Percentiles rank a stretch among this genome's conserved stretches.
These are phyloP conservation scores for Toxostoma redivivum DNA, from an alignment of 2,113 vertebrate species.

Conservation along the genomic window DNA sequence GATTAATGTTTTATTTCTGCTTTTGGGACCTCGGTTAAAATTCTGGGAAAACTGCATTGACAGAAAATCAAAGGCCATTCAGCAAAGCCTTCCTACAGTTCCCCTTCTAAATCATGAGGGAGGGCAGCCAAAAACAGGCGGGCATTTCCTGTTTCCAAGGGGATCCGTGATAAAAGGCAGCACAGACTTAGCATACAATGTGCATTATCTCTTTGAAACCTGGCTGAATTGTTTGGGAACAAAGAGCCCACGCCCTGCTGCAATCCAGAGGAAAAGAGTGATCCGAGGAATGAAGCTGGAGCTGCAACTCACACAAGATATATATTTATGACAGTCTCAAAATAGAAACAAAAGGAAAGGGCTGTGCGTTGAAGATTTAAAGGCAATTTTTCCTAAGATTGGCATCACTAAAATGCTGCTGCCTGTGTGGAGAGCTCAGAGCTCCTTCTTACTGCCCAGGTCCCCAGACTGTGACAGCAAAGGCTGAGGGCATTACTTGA, in stretches of 20 bases:
- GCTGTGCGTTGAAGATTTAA: neutral
- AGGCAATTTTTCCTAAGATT: neutral
- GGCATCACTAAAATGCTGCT: neutral
- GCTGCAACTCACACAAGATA: neutral
- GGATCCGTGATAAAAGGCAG: neutral
- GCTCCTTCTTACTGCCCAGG: neutral
- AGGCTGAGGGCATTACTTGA: neutral
- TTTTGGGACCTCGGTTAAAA: conserved; percentile 24
- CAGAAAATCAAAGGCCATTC: conserved; percentile 59
- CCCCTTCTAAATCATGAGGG: conserved; percentile 31
- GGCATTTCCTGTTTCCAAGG: conserved; percentile 45
- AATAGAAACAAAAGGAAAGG: neutral
- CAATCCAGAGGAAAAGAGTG: neutral
- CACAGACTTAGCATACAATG: neutral
- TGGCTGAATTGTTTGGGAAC: neutral
- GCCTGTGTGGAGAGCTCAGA: neutral
- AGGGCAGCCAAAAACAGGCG: conserved; percentile 36
- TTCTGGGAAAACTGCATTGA: conserved; percentile 46
- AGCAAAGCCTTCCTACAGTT: conserved; percentile 37
- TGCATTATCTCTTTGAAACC: conserved; percentile 22
- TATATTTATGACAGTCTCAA: neutral
- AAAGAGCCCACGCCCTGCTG: neutral
- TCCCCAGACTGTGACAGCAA: neutral
- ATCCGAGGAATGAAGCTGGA: neutral
- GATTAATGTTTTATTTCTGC: conserved; percentile 38